Evolutionary conservation across 2,797 vertebrate genomes (phyloP).

Genomic region (Amphiprion clarkii): DNA sequence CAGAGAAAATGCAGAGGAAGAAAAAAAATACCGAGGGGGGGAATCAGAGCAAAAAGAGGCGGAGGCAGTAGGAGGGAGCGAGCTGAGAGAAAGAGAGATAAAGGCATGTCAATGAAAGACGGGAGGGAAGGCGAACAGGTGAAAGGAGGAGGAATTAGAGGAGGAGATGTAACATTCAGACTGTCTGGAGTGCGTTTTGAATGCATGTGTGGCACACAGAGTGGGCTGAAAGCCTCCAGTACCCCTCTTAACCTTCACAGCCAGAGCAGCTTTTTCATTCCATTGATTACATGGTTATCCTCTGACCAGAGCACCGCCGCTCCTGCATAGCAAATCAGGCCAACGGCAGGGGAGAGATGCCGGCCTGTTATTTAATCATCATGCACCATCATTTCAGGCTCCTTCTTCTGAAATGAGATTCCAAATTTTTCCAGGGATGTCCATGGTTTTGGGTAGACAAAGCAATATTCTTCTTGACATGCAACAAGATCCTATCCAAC

Average conservation of each 20-base stretch:
- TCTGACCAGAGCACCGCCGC: slow-evolving; percentile 77
- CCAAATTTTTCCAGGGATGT: too few relatives aligned
- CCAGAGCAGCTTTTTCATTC: slow-evolving; percentile 77
- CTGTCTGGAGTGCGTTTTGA: slow-evolving; percentile 62
- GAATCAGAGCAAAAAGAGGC: slow-evolving; percentile 64
- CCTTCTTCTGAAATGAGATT: slow-evolving; percentile 55
- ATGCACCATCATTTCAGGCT: slow-evolving; percentile 62
- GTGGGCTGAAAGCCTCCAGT: slow-evolving; percentile 69
- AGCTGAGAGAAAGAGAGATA: slow-evolving; percentile 62
- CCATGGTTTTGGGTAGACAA: slow-evolving; percentile 19
- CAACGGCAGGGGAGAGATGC: slow-evolving; percentile 62
- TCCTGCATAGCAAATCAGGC: slow-evolving; percentile 79
- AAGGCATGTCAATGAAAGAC: slow-evolving; percentile 64
- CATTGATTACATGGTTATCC: slow-evolving; percentile 85
- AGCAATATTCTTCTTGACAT: neutral
- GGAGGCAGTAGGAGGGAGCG: slow-evolving; percentile 51
- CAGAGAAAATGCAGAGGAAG: slow-evolving; percentile 61
- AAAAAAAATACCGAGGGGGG: slow-evolving; percentile 27
- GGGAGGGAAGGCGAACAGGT: slow-evolving; percentile 67
- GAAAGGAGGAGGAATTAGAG: slow-evolving; percentile 62
- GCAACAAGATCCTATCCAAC: slow-evolving; percentile 21
- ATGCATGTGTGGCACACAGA: slow-evolving; percentile 60
- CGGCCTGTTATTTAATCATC: slow-evolving; percentile 77
- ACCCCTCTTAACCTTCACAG: slow-evolving; percentile 84
- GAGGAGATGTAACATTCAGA: slow-evolving; percentile 60